Conservation (phyloP, 1,140 invertebrate genomes). For the Capitella teleta region DNA sequence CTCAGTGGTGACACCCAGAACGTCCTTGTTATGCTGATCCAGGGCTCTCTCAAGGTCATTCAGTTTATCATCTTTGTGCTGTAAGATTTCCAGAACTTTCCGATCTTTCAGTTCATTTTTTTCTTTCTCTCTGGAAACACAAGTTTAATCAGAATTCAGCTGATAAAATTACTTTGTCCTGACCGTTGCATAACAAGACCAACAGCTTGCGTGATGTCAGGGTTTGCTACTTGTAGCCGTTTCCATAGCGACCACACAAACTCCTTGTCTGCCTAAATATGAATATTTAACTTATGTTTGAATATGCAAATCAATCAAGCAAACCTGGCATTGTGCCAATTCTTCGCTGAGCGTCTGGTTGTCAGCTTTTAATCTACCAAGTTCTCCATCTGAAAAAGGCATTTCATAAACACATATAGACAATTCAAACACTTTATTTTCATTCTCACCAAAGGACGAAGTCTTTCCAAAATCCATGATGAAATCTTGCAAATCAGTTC, state of each 20-base stretch:
- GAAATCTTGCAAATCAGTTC: too few relatives aligned
- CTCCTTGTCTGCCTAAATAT: constrained; percentile 42
- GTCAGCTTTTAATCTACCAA: too few relatives aligned
- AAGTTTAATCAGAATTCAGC: background rate
- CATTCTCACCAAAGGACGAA: too few relatives aligned
- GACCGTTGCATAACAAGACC: constrained; percentile 36
- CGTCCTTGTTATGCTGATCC: too few relatives aligned
- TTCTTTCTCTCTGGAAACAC: constrained; percentile 33
- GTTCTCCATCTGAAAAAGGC: too few relatives aligned
- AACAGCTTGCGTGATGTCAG: constrained; percentile 37
- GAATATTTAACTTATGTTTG: too few relatives aligned
- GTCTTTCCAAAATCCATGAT: too few relatives aligned
- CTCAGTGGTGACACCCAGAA: background rate
- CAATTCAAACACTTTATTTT: too few relatives aligned
- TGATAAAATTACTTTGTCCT: background rate
- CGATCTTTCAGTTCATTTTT: constrained; percentile 35
- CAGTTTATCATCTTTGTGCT: constrained; percentile 37
- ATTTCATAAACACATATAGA: too few relatives aligned
- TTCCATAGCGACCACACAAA: constrained; percentile 44
- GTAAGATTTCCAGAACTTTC: constrained; percentile 34
- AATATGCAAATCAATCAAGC: too few relatives aligned
- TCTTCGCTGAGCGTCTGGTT: too few relatives aligned
- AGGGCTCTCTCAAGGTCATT: constrained; percentile 32
- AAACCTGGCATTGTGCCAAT: too few relatives aligned
- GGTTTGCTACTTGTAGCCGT: constrained; percentile 35